Percentiles rank a stretch among this genome's conserved stretches.
Conservation (phyloP, 2,797 vertebrate species). For the Ciconia nigra region DNA sequence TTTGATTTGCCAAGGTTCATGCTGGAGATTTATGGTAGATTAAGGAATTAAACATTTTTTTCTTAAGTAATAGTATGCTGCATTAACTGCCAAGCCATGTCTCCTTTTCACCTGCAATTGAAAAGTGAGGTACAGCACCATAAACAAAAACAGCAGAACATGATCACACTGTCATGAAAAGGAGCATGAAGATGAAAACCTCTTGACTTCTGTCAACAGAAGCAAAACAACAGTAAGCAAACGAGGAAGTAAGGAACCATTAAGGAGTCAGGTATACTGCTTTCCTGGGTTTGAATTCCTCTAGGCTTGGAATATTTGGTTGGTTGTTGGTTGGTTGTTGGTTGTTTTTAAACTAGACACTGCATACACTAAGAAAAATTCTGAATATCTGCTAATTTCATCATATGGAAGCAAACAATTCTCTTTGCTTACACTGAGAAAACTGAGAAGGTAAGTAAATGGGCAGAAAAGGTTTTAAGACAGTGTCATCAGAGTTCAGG, state of each 20-base stretch:
- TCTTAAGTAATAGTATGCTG: neutral
- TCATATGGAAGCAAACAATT: neutral
- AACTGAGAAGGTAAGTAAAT: neutral
- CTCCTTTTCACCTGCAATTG: neutral
- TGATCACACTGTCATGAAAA: neutral
- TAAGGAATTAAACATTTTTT: neutral
- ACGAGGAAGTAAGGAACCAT: neutral
- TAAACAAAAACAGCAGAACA: neutral
- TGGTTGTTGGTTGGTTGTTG: neutral
- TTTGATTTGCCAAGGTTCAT: neutral
- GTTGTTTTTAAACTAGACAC: neutral
- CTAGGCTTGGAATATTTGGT: neutral
- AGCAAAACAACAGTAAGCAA: neutral
- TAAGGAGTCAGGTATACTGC: neutral
- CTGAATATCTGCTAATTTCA: neutral
- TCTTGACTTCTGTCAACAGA: neutral
- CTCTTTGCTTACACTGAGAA: neutral
- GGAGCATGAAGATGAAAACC: neutral
- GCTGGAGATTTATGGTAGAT: neutral
- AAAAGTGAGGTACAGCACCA: neutral
- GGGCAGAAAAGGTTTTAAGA: neutral
- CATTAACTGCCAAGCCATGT: neutral
- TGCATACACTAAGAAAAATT: neutral
- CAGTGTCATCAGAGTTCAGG: neutral
- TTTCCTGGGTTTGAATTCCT: neutral